Evolutionary conservation across 1,140 invertebrate genomes (phyloP).

Genomic region (Monomorium pharaonis): DNA sequence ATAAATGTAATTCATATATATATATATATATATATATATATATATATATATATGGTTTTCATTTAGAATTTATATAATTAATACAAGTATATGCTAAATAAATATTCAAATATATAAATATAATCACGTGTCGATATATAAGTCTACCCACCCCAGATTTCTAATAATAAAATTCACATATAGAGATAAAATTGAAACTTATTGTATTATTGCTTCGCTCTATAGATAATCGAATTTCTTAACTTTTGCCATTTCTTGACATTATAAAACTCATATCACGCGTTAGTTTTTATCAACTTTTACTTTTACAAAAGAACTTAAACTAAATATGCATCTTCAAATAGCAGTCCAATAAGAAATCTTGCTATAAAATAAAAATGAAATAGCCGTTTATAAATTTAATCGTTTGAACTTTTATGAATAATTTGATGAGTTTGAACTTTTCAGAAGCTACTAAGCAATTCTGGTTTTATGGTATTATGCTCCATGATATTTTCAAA

Average conservation of each 20-base stretch:
- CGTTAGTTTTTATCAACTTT: not conserved
- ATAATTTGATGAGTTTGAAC: slow-evolving; percentile 9
- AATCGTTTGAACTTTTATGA: slow-evolving; percentile 22
- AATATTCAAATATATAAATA: too few relatives aligned
- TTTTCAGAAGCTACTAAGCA: slow-evolving; percentile 6
- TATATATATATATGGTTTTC: not conserved
- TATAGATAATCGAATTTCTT: not conserved
- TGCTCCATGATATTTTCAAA: slow-evolving; percentile 28
- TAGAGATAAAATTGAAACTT: not conserved
- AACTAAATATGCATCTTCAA: not conserved
- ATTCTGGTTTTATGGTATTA: not conserved
- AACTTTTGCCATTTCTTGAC: slow-evolving; percentile 4
- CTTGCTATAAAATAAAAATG: not conserved
- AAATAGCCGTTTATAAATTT: slow-evolving; percentile 17
- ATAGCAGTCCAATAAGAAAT: not conserved
- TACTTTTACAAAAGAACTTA: not conserved
- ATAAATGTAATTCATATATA: too few relatives aligned
- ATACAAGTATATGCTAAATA: not conserved
- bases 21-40: not conserved
- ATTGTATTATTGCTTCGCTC: not conserved
- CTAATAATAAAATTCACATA: not conserved
- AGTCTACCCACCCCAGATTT: not conserved
- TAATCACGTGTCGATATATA: not conserved
- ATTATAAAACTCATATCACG: not conserved
- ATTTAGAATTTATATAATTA: not conserved